Conservation (phyloP, 2,113 vertebrate species). For the Takifugu bimaculatus region DNA sequence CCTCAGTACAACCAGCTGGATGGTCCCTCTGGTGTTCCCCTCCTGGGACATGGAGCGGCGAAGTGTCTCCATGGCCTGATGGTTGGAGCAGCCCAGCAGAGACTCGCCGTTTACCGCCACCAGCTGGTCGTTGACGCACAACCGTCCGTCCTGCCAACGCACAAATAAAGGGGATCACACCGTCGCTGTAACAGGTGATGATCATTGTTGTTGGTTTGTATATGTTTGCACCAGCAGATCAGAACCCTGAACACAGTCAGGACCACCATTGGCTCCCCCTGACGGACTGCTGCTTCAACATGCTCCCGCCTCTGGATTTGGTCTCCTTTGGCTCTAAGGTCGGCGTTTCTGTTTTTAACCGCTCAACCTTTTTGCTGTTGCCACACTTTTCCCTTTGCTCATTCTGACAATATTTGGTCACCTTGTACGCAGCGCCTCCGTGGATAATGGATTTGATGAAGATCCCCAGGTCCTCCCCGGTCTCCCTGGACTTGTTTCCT, state of each 20-base stretch:
- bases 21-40: slow-evolving; percentile 89
- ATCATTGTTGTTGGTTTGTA: too few relatives aligned
- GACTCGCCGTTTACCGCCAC: slow-evolving; percentile 93
- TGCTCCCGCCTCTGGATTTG: too few relatives aligned
- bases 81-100: slow-evolving; percentile 88
- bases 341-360: too few relatives aligned
- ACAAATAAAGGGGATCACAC: neutral
- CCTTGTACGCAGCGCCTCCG: slow-evolving; percentile 95
- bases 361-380: neutral
- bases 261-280: too few relatives aligned
- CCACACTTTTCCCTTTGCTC: neutral
- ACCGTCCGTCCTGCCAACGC: slow-evolving; percentile 84
- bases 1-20: slow-evolving; percentile 91
- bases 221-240: too few relatives aligned
- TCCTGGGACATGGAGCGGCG: slow-evolving; percentile 97
- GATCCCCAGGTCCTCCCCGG: slow-evolving; percentile 91
- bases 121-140: slow-evolving; percentile 89
- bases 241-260: too few relatives aligned
- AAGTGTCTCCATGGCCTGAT: slow-evolving; percentile 94
- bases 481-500: slow-evolving; percentile 95
- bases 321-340: too few relatives aligned
- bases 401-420: slow-evolving; percentile 34
- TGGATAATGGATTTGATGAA: slow-evolving; percentile 98
- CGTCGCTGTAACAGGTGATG: too few relatives aligned
- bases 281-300: too few relatives aligned